phyloP scores from a whole-genome alignment of 2,888 invertebrate species.

The Agelastica alni region DNA sequence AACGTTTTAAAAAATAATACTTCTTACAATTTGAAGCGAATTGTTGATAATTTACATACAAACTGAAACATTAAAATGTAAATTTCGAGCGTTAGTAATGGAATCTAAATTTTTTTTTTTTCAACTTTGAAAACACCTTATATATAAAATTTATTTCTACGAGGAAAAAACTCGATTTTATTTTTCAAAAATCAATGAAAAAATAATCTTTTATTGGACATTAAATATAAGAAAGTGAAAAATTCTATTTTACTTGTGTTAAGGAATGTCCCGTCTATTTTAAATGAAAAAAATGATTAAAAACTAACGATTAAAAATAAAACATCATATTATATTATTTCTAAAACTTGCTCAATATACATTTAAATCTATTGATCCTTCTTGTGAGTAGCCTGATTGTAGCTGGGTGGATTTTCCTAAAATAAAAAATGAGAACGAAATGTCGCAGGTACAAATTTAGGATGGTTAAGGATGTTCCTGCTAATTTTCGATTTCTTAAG shows the following conservation, averaged over 20 bases:
- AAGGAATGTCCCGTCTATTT: not conserved
- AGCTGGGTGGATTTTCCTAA: slow-evolving; percentile 83
- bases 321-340: not conserved
- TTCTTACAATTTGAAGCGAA: not conserved
- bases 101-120: too few species aligned
- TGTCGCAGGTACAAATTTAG: not conserved
- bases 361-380: slow-evolving; percentile 66
- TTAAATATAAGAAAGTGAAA: too few species aligned
- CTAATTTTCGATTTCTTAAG: too few species aligned
- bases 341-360: not conserved
- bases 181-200: too few species aligned
- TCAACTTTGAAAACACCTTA: too few species aligned
- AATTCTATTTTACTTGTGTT: not conserved
- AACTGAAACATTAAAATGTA: not conserved
- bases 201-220: too few species aligned
- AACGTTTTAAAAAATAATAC: not conserved
- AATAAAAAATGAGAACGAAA: slow-evolving; percentile 47
- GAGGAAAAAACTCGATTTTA: too few species aligned
- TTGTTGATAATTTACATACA: not conserved
- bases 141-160: too few species aligned
- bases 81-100: too few species aligned
- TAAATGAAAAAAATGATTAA: not conserved
- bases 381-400: slow-evolving; percentile 76
- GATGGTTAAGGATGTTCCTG: too few species aligned
- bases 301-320: slow-evolving; percentile 10